Evolutionary conservation across 2,797 vertebrate genomes (phyloP).

Genomic region (Alcedo quadribrachys): DNA sequence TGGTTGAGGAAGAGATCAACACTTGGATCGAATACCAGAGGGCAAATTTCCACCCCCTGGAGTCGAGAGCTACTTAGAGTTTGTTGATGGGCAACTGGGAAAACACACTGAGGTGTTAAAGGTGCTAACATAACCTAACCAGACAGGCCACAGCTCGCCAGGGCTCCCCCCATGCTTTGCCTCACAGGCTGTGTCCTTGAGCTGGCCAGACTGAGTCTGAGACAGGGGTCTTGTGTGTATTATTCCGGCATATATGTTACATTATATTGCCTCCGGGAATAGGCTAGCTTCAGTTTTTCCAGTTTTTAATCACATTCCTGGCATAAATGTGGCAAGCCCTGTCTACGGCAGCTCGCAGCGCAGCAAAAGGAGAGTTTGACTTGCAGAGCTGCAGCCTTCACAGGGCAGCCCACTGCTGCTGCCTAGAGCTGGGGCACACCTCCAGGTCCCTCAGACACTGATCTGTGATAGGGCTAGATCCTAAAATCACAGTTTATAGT

Average conservation of each 20-base stretch:
- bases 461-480: neutral
- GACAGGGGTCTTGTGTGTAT: slow-evolving; percentile 56
- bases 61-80: neutral
- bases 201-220: neutral
- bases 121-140: neutral
- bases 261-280: slow-evolving; percentile 48
- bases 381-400: neutral
- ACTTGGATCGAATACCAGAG: neutral
- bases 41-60: neutral
- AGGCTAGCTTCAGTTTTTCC: slow-evolving; percentile 60
- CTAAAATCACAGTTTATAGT: neutral
- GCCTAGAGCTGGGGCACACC: neutral
- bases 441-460: neutral
- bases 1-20: neutral
- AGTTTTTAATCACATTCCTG: slow-evolving; percentile 72
- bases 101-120: neutral
- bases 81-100: neutral
- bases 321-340: slow-evolving; percentile 57
- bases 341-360: neutral
- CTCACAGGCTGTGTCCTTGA: neutral
- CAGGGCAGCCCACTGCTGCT: neutral
- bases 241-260: slow-evolving; percentile 33
- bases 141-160: neutral
- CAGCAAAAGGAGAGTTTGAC: neutral
- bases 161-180: neutral